Conservation (phyloP, 2,888 invertebrate genomes). For the Coleophora deauratella region DNA sequence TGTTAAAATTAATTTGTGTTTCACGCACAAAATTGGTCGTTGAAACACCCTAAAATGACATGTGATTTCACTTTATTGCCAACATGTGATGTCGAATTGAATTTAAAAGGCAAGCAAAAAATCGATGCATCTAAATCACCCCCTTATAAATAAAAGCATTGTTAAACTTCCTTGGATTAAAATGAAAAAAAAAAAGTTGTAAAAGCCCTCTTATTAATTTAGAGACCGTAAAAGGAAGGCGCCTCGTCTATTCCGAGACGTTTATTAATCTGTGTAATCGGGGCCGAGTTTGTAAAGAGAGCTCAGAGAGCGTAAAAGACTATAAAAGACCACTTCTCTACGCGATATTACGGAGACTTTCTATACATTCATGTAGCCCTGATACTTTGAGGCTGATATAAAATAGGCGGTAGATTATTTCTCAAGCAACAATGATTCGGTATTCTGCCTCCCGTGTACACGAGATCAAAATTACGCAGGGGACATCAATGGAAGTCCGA, state of each 20-base stretch:
- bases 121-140: too few relatives aligned
- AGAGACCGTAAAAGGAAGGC: constrained; percentile 36
- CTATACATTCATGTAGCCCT: constrained; percentile 19
- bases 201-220: constrained; percentile 46
- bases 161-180: constrained; percentile 27
- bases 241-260: constrained; percentile 17
- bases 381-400: constrained; percentile 12
- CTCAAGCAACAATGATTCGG: constrained; percentile 3
- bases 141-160: constrained; percentile 35
- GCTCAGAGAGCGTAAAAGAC: constrained; percentile 24
- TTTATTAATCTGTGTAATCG: constrained; percentile 40
- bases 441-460: background rate
- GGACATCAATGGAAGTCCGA: background rate
- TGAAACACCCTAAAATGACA: background rate
- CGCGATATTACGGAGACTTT: constrained; percentile 23
- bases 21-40: background rate
- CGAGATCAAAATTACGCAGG: background rate
- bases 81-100: constrained; percentile 13
- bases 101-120: too few relatives aligned
- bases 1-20: background rate
- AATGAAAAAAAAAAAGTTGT: constrained; percentile 40
- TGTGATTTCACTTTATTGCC: constrained; percentile 5
- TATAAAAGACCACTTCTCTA: constrained; percentile 25
- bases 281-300: constrained; percentile 9
- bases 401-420: constrained; percentile 10